phyloP scores from a whole-genome alignment of 2,888 invertebrate species.

The Terebella lapidaria region DNA sequence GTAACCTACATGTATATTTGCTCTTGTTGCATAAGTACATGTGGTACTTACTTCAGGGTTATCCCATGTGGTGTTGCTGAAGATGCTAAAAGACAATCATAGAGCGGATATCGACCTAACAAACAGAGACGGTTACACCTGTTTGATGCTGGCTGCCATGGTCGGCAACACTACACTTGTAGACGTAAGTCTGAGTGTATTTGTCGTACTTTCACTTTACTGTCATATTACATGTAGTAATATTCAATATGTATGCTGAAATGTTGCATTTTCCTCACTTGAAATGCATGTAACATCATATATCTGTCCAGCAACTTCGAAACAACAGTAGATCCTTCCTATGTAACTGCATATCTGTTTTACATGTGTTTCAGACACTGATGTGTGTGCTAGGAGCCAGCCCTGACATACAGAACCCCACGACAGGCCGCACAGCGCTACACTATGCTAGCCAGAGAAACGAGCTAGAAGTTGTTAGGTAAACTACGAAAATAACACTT shows the following conservation, averaged over 20 bases:
- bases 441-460: slow-evolving; percentile 39
- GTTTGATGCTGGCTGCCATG: slow-evolving; percentile 39
- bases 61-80: slow-evolving; percentile 6
- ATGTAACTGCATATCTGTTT: no score
- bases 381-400: slow-evolving; percentile 34
- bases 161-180: slow-evolving; percentile 36
- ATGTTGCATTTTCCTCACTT: no score
- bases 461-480: slow-evolving; percentile 39
- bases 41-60: slow-evolving; percentile 10
- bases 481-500: slow-evolving; percentile 19
- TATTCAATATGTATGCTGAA: no score
- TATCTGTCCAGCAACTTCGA: no score
- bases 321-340: no score
- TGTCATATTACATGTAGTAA: no score
- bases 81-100: neutral
- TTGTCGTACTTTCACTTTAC: no score
- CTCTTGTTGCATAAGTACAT: no score
- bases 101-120: slow-evolving; percentile 33
- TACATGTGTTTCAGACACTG: slow-evolving; percentile 9
- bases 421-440: slow-evolving; percentile 35
- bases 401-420: slow-evolving; percentile 35
- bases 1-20: no score
- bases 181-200: slow-evolving; percentile 46
- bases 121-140: slow-evolving; percentile 37
- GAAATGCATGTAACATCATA: no score